These are phyloP conservation scores for Adelosebastes latens DNA, from an alignment of 2,797 vertebrate genomes.

Conservation along the genomic window DNA sequence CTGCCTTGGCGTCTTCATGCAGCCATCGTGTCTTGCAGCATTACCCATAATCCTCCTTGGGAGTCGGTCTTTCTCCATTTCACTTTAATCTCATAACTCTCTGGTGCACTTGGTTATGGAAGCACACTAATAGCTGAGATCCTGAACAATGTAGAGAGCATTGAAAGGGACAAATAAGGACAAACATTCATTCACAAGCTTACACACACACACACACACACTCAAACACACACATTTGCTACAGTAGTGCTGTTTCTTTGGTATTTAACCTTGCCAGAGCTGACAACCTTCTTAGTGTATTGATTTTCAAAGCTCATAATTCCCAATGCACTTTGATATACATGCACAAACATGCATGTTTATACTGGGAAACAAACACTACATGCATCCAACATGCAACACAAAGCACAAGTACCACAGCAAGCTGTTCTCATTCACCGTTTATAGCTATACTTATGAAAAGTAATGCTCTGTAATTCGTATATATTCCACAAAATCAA, in stretches of 20 bases:
- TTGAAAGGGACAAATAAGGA: constrained; percentile 15
- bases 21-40: constrained; percentile 12
- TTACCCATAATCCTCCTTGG: constrained; percentile 40
- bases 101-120: background rate
- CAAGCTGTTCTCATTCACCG: no score
- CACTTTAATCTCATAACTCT: constrained; percentile 41
- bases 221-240: background rate
- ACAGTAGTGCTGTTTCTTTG: background rate
- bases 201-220: constrained; percentile 1
- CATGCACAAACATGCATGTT: background rate
- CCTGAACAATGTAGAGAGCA: background rate
- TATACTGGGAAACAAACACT: background rate
- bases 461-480: no score
- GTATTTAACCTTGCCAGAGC: constrained; percentile 24
- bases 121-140: constrained; percentile 8
- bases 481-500: no score
- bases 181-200: background rate
- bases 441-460: no score
- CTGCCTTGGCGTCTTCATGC: background rate
- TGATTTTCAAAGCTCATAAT: constrained; percentile 10
- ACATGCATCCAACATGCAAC: background rate
- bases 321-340: background rate
- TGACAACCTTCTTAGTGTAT: constrained; percentile 16
- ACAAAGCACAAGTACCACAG: background rate
- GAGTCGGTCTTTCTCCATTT: constrained; percentile 38